Evolutionary conservation across 1,140 invertebrate species (phyloP).

Genomic region (Drosophila ananassae): DNA sequence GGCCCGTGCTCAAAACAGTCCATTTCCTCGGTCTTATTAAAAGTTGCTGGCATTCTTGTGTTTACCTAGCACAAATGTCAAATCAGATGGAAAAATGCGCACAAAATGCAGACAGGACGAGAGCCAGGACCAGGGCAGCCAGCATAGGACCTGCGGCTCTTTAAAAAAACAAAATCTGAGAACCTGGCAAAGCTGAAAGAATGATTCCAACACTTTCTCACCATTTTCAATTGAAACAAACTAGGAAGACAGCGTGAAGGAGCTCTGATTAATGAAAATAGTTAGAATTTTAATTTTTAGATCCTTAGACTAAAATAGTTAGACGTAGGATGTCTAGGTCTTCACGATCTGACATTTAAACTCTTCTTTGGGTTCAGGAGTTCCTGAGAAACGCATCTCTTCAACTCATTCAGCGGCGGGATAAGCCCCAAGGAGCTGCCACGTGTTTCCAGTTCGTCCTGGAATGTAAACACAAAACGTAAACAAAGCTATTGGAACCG

Average conservation of each 20-base stretch:
- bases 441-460: slow-evolving; percentile 33
- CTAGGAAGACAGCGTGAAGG: no score
- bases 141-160: background rate
- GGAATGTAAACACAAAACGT: slow-evolving; percentile 73
- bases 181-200: no score
- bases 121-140: slow-evolving; percentile 1
- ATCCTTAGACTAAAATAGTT: no score
- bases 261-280: no score
- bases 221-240: no score
- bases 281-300: no score
- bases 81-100: slow-evolving; percentile 49
- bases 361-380: no score
- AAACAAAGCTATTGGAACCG: slow-evolving; percentile 56
- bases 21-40: slow-evolving; percentile 50
- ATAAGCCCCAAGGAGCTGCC: no score
- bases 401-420: slow-evolving; percentile 18
- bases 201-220: no score
- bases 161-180: background rate
- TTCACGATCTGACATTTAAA: no score
- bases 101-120: slow-evolving; percentile 20
- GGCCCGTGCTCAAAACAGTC: slow-evolving; percentile 18
- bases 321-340: no score
- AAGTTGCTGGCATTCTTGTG: slow-evolving; percentile 50
- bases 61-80: slow-evolving; percentile 53
- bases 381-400: no score